These are phyloP conservation scores for Bryconaethiops microstoma DNA, from an alignment of 2,797 vertebrate genomes.

Conservation along the genomic window DNA sequence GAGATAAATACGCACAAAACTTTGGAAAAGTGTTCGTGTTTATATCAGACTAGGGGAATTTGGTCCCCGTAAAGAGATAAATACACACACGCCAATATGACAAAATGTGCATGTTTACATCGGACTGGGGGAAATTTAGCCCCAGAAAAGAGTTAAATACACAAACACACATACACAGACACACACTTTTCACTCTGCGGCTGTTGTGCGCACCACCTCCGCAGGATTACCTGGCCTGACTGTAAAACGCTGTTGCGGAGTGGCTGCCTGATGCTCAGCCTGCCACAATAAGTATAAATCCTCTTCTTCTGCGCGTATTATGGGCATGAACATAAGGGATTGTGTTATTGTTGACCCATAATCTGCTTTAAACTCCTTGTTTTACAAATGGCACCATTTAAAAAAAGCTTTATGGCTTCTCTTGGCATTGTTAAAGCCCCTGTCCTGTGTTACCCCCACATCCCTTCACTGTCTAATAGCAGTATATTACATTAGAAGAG, in stretches of 20 bases:
- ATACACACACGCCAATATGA: too few relatives aligned
- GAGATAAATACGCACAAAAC: too few relatives aligned
- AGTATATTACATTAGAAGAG: conserved; percentile 7
- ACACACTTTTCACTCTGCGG: conserved; percentile 59
- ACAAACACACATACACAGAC: conserved; percentile 8
- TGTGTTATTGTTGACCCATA: conserved; percentile 83
- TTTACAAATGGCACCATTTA: conserved; percentile 79
- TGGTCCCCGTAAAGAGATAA: background rate
- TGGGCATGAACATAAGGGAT: conserved; percentile 79
- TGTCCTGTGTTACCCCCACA: conserved; percentile 52
- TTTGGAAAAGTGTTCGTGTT: too few relatives aligned
- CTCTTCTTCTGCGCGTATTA: conserved; percentile 79
- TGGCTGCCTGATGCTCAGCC: conserved; percentile 62
- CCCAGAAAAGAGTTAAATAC: background rate
- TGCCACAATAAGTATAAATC: conserved; percentile 79
- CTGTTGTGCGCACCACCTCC: conserved; percentile 61
- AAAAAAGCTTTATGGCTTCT: conserved; percentile 70
- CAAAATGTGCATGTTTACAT: too few relatives aligned
- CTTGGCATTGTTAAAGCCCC: conserved; percentile 43
- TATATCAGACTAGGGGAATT: too few relatives aligned
- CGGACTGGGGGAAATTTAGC: background rate
- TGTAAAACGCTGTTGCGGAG: conserved; percentile 68
- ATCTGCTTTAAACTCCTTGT: conserved; percentile 91
- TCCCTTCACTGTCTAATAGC: conserved; percentile 25
- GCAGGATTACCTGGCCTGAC: conserved; percentile 75